These are phyloP conservation scores for Mus caroli DNA, from an alignment of 2,797 vertebrate genomes.

Conservation along the genomic window DNA sequence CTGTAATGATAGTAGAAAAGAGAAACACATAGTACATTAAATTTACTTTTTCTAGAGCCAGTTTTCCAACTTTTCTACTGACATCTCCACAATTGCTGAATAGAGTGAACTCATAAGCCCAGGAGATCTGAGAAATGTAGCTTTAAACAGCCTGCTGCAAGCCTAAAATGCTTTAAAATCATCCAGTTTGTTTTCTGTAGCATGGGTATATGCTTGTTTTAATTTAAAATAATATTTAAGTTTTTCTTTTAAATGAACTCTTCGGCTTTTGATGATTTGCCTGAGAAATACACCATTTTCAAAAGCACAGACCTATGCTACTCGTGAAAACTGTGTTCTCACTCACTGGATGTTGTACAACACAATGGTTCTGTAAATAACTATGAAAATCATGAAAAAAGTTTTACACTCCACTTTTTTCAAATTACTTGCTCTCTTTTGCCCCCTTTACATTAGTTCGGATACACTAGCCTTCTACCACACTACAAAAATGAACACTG, in stretches of 20 bases:
- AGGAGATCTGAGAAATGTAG: conserved; percentile 33
- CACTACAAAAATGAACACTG: conserved; percentile 44
- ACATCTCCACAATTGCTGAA: conserved; percentile 50
- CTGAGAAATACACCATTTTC: conserved; percentile 57
- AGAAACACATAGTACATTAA: conserved; percentile 20
- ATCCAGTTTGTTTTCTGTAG: conserved; percentile 57
- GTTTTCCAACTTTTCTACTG: conserved; percentile 58
- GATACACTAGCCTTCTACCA: conserved; percentile 37
- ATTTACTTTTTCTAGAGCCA: conserved; percentile 70
- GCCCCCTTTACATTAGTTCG: conserved; percentile 47
- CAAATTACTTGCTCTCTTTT: conserved; percentile 37
- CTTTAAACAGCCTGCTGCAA: conserved; percentile 60
- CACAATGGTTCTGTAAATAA: conserved; percentile 14
- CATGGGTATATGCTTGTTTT: conserved; percentile 50
- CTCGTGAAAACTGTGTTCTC: conserved; percentile 51
- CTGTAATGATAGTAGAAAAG: conserved; percentile 20
- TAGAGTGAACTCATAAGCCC: conserved; percentile 18
- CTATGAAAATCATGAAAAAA: conserved; percentile 60
- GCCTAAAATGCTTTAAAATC: conserved; percentile 62
- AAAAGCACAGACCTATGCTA: conserved; percentile 27
- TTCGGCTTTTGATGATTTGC: conserved; percentile 46
- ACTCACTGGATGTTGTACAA: conserved; percentile 55
- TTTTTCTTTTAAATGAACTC: conserved; percentile 17
- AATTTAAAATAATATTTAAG: conserved; percentile 58
- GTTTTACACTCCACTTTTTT: background rate